Conservation (phyloP, 2,113 vertebrate genomes). For the Malurus alboscapulatus region DNA sequence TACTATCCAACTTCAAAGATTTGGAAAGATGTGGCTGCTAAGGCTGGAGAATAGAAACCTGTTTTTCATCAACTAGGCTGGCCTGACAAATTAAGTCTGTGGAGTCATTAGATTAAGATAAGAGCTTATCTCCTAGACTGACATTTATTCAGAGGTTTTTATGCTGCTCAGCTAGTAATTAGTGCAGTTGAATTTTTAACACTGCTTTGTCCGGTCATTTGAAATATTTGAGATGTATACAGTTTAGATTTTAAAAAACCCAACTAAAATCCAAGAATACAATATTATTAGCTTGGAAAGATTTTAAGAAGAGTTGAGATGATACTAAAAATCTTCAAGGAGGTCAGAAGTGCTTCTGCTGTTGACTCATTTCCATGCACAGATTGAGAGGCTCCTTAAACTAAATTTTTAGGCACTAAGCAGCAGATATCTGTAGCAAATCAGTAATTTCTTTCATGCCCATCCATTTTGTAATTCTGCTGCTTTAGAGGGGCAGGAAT, state of each 20-base stretch:
- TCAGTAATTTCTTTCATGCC: slow-evolving; percentile 63
- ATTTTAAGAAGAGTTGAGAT: slow-evolving; percentile 52
- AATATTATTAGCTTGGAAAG: slow-evolving; percentile 57
- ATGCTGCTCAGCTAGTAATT: slow-evolving; percentile 91
- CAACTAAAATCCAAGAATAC: background rate
- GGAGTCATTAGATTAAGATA: slow-evolving; percentile 99
- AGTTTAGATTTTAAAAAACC: slow-evolving; percentile 3
- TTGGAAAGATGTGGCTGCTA: slow-evolving; percentile 88
- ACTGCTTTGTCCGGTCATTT: slow-evolving; percentile 77
- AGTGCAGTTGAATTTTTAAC: slow-evolving; percentile 87
- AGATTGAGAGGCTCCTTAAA: slow-evolving; percentile 33
- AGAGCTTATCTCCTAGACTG: slow-evolving; percentile 94
- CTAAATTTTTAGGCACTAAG: slow-evolving; percentile 26
- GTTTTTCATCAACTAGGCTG: slow-evolving; percentile 85
- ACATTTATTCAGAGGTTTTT: slow-evolving; percentile 94
- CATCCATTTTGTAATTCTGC: slow-evolving; percentile 55
- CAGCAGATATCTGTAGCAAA: slow-evolving; percentile 41
- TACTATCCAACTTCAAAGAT: slow-evolving; percentile 82
- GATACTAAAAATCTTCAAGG: slow-evolving; percentile 26
- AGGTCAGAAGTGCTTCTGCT: slow-evolving; percentile 39
- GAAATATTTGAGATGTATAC: slow-evolving; percentile 56
- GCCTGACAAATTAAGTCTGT: slow-evolving; percentile 96
- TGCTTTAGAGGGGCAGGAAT: slow-evolving; percentile 48
- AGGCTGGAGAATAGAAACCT: slow-evolving; percentile 86
- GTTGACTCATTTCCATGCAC: slow-evolving; percentile 59